Base-by-base conservation (phyloP, 2,797 vertebrate species). In the Enteromius anoplus region DNA sequence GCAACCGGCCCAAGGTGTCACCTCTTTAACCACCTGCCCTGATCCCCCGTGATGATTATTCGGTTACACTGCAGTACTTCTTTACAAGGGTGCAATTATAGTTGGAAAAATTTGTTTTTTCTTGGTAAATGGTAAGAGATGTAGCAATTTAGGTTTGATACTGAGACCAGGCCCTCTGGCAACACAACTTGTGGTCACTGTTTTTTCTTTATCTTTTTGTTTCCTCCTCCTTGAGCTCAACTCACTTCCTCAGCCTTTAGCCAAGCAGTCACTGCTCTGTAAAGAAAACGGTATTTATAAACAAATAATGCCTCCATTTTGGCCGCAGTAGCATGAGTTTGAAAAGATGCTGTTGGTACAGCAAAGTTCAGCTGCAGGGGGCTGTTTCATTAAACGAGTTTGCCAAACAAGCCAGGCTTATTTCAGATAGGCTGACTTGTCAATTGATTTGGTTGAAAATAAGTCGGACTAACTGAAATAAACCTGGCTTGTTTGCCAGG, bases 201-300 rank as follows among this genome's bases (percentile, higher is more conserved):
- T 47, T 53, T 75, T 75, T 21, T 45, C 32, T 37, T 75, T n/a
- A 37, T 82, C 45, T 69, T 76, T 75, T 83, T 75, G 64, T 76
- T 60, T 69, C 40, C 23, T 83, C 51, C 34, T 37, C 32, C 32
- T 82, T 53, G 70, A 82, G 29, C 32, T 21, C 37, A 29, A 32
- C 14, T 42, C 60, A 84, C 49, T 81, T 84, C 68, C 75, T 69
- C 60, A 2, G 49, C 34, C 53, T 77, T 42, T n/a, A 75, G 58
- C 68, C 47, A 81, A 47, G 69, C 60, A 64, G 45, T 21, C 51
- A 15, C n/a, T 64, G 37, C 60, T 71, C 65, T 81, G 40, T 70
- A 29, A 75, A 80, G 55, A 45, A 62, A 53, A 45, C 37, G 15
- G 40, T 78, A 84, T 84, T 86, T 73, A 60, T 82, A 49, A 85